phyloP scores from a whole-genome alignment of 2,797 vertebrate genomes.

The Parotocinclus haroldoi region DNA sequence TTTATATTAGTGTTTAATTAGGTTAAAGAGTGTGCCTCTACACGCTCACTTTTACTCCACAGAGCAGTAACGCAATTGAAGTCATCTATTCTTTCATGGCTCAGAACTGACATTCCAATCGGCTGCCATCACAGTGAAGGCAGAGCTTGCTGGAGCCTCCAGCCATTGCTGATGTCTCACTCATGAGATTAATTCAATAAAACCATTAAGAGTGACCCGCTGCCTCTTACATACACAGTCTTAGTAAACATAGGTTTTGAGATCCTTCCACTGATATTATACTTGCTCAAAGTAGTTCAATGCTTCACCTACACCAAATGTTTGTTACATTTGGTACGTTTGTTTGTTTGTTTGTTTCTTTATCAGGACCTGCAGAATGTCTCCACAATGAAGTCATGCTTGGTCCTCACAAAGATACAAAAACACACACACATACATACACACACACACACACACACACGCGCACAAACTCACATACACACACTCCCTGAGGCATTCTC shows the following conservation, averaged over 20 bases:
- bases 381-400: too few relatives aligned
- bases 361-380: too few relatives aligned
- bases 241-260: too few relatives aligned
- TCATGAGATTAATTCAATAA: slow-evolving; percentile 72
- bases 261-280: too few relatives aligned
- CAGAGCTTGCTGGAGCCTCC: slow-evolving; percentile 50
- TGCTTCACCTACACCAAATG: too few relatives aligned
- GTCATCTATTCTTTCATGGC: slow-evolving; percentile 66
- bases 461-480: slow-evolving; percentile 12
- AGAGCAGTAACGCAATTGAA: slow-evolving; percentile 66
- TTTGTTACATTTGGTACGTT: too few relatives aligned
- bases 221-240: slow-evolving; percentile 29
- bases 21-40: slow-evolving; percentile 62
- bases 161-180: slow-evolving; percentile 58
- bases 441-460: slow-evolving; percentile 16
- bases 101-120: slow-evolving; percentile 59
- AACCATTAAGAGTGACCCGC: slow-evolving; percentile 59
- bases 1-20: slow-evolving; percentile 77
- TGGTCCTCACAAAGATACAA: too few relatives aligned
- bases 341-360: too few relatives aligned
- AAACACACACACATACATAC: too few relatives aligned
- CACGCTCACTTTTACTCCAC: slow-evolving; percentile 44
- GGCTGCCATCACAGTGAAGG: slow-evolving; percentile 52
- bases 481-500: slow-evolving; percentile 37
- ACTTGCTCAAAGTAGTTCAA: too few relatives aligned